Evolutionary conservation across 2,888 invertebrate species (phyloP), one percentile per base, ranked within the genome.

Genomic region (Marronus borbonicus): DNA sequence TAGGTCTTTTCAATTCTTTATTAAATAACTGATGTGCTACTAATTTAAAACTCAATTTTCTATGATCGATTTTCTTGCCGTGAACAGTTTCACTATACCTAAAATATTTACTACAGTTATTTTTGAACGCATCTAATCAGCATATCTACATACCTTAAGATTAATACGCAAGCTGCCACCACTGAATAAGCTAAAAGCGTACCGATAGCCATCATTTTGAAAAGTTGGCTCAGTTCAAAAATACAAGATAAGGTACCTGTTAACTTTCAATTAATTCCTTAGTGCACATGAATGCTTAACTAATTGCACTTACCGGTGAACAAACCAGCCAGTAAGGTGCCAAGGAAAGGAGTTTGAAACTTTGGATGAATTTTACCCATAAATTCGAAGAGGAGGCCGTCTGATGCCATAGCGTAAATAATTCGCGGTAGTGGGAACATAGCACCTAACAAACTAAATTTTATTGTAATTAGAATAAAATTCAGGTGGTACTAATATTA

Each of bases 151-250:
- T 90, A 96, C 92, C 97, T 92, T 5, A 97, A 89, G 72, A 97
- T 90, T 12, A 97, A 90, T 0, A 97, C 95, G 83, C 96, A 96
- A 3, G 95, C 93, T 0, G 97, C 96, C 1, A 98, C 97, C 87
- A 97, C 95, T 0, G 96, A 95, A 87, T 97, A 97, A 0, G 96
- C 96, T 76, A 96, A 89, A 24, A 97, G 88, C 0, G 96, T 96
- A 5, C 96, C 96, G 84, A 98, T 97, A 0, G 97, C 97, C 92
- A 98, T 95, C 92, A 98, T 95, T 85, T 95, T 95, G 28, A 97
- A 95, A 72, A 98, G 89, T 83, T 96, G 95, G 12, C 93, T 91
- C 79, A 97, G 89, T 85, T 97, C 94, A 85, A 98, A 95, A 74
- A 97, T 88, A 82, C 96, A 94, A 0, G 97, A 95, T 86, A 97